Percentiles rank a stretch among this genome's conserved stretches.
Conservation (phyloP, 2,888 invertebrate species). For the Hydriomena furcata region DNA sequence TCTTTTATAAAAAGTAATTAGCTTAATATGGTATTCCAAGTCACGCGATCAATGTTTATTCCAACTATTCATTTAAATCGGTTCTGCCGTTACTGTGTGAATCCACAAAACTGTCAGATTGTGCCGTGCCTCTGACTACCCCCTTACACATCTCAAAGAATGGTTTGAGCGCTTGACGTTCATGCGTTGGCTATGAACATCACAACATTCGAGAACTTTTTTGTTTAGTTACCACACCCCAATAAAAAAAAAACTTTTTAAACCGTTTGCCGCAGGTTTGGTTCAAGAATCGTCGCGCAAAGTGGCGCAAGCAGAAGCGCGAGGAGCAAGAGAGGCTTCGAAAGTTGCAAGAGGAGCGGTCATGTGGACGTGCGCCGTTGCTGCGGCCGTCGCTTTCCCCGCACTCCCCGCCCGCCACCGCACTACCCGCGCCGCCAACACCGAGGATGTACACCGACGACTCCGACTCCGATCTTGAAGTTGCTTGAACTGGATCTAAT, state of each 20-base stretch:
- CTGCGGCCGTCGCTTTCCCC: constrained; percentile 51
- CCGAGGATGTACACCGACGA: constrained; percentile 84
- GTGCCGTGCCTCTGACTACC: too few species aligned
- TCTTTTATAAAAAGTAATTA: too few species aligned
- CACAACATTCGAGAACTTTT: too few species aligned
- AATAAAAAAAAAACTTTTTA: too few species aligned
- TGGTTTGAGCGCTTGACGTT: too few species aligned
- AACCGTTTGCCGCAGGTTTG: constrained; percentile 88
- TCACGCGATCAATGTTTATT: too few species aligned
- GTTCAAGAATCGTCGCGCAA: constrained; percentile 98
- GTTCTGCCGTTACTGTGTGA: too few species aligned
- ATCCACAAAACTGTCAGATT: background rate
- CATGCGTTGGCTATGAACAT: too few species aligned
- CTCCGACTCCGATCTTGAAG: constrained; percentile 92
- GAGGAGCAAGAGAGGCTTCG: constrained; percentile 93
- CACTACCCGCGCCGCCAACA: constrained; percentile 56
- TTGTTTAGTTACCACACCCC: too few species aligned
- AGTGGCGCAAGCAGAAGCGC: constrained; percentile 97
- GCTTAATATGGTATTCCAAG: too few species aligned
- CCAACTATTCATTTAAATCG: too few species aligned
- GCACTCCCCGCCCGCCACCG: constrained; percentile 49
- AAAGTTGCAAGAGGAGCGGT: constrained; percentile 91
- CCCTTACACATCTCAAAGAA: too few species aligned
- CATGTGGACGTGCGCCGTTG: constrained; percentile 68
- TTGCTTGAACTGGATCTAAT: constrained; percentile 82